Base-by-base conservation (phyloP, 23 tunicate genomes). In the Halocynthia aurantium region DNA sequence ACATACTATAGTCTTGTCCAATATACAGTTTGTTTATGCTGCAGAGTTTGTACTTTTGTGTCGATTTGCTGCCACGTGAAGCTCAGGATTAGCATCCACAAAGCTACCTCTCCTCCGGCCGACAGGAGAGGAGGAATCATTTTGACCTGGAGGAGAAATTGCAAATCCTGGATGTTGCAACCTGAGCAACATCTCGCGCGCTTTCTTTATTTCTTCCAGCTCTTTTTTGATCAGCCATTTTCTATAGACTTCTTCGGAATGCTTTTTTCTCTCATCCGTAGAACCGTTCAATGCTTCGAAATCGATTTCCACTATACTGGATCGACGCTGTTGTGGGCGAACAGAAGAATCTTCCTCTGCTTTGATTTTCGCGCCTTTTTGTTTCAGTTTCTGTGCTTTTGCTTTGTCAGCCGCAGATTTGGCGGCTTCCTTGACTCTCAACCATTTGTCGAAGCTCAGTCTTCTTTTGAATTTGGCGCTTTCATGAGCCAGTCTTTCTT, bases 191-290 rank as follows among this genome's bases (percentile, higher is more conserved):
- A 51, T 22, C 17, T 74, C 50, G 21, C 78, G 78, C 64, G 55
- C 78, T n/a, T 53, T 55, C 56, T 74, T 53, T 8, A 74, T 20
- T 74, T 74, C 60, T 21, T 53, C 64, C 62, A 74, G 78, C 31
- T 74, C 78, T 56, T 74, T 74, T 52, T 74, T 74, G 20, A 74
- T 55, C 78, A 74, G 5, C 78, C 78, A 74, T 74, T 74, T 74
- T 49, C 62, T 55, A 56, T 74, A 44, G 8, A 64, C 78, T 56
- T 74, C 78, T 13, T 74, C 78, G 13, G 78, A 74, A 54, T 74
- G 55, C 78, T 74, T 74, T 54, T 74, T 74, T 8, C 78, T 53
- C 11, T 74, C 78, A 6, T 74, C 78, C 22, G 55, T 31, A 20
- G 56, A 54, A 17, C n/a, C 52, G 9, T 9, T 15, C 44, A 31